Evolutionary conservation across 2,888 invertebrate species (phyloP).

Genomic region (Gandaritis pyraliata): DNA sequence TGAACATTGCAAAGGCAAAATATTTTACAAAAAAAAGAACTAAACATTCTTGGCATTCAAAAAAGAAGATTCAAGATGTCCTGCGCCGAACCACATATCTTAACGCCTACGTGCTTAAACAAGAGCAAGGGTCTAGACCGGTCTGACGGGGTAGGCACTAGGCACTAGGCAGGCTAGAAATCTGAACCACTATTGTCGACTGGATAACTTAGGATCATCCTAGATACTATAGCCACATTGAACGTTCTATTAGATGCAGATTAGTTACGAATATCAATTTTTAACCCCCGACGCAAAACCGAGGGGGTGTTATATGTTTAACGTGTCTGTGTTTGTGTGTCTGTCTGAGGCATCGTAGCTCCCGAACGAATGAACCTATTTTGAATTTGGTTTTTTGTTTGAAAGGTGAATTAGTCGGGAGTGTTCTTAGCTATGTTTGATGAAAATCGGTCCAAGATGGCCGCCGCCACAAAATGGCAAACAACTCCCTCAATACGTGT

Average conservation of each 20-base stretch:
- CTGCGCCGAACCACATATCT: conserved; percentile 38
- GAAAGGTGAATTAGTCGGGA: too few species aligned
- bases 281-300: too few species aligned
- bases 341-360: too few species aligned
- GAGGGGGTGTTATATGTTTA: too few species aligned
- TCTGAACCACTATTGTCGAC: conserved; percentile 67
- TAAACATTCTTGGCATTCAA: conserved; percentile 19
- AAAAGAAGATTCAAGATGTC: conserved; percentile 27
- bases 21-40: conserved; percentile 6
- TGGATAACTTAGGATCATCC: conserved; percentile 58
- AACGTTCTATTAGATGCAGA: not conserved
- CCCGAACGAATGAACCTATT: too few species aligned
- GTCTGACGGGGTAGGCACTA: conserved; percentile 58
- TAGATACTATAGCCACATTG: conserved; percentile 6
- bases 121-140: conserved; percentile 55
- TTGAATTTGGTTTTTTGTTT: too few species aligned
- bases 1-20: conserved; percentile 4
- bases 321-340: too few species aligned
- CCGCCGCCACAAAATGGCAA: too few species aligned
- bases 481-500: too few species aligned
- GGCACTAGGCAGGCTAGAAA: conserved; percentile 59
- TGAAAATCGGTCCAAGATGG: too few species aligned
- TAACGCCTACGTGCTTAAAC: conserved; percentile 48
- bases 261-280: not conserved
- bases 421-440: too few species aligned